Evolutionary conservation across 2,797 vertebrate genomes (phyloP).

Genomic region (Diplodus sargus): DNA sequence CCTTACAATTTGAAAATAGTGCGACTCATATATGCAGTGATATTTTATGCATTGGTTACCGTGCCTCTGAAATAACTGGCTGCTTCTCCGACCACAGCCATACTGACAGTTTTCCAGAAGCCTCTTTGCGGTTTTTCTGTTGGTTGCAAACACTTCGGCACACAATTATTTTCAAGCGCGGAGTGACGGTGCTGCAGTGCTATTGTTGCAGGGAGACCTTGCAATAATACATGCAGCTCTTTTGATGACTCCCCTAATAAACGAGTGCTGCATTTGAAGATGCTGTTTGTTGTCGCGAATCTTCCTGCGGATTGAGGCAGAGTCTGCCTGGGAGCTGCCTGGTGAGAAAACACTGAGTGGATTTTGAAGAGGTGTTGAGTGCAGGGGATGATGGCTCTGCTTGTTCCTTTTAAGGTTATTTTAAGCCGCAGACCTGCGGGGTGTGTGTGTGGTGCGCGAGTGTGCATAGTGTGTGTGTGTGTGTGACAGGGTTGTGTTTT

Average conservation of each 20-base stretch:
- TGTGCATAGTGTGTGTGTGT: conserved; percentile 46
- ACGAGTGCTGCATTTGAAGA: conserved; percentile 47
- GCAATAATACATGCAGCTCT: conserved; percentile 60
- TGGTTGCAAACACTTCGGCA: conserved; percentile 45
- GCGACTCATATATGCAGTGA: conserved; percentile 3
- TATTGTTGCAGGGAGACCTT: conserved; percentile 45
- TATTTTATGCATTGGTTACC: conserved; percentile 18
- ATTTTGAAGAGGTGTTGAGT: conserved; percentile 82
- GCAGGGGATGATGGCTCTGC: conserved; percentile 76
- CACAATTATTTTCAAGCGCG: conserved; percentile 60
- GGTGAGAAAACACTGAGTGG: conserved; percentile 75
- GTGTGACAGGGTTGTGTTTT: conserved; percentile 82
- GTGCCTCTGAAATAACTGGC: background rate
- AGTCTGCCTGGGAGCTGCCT: conserved; percentile 70
- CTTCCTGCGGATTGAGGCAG: conserved; percentile 64
- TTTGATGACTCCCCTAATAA: conserved; percentile 56
- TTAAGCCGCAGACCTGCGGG: conserved; percentile 80
- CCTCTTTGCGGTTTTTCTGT: conserved; percentile 31
- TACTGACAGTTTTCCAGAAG: conserved; percentile 40
- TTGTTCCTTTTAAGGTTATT: conserved; percentile 83
- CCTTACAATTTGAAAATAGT: conserved; percentile 1
- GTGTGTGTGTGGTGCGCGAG: conserved; percentile 49
- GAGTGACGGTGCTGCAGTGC: conserved; percentile 20
- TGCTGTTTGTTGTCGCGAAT: conserved; percentile 60
- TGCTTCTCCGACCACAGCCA: conserved; percentile 27